Conservation (phyloP, 2,113 vertebrate genomes). For the Tachuris rubrigastra region DNA sequence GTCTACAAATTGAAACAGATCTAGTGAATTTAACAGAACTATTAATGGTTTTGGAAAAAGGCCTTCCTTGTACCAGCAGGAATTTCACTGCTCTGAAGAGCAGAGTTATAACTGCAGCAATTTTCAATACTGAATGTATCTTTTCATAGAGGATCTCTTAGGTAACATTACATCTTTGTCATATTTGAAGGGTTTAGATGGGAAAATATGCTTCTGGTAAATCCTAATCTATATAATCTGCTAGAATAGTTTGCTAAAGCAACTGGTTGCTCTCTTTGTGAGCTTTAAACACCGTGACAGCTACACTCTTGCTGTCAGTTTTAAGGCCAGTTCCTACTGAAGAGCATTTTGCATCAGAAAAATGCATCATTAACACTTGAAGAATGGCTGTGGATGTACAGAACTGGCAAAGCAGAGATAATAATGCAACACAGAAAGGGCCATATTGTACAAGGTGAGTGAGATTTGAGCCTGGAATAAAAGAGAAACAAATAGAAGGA, state of each 20-base stretch:
- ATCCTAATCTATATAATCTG: neutral
- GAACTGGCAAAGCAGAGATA: neutral
- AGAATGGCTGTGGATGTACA: neutral
- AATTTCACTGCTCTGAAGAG: neutral
- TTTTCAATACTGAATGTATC: neutral
- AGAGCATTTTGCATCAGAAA: neutral
- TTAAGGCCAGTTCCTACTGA: neutral
- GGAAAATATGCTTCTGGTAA: neutral
- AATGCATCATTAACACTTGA: neutral
- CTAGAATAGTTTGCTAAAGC: neutral
- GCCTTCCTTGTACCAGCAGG: neutral
- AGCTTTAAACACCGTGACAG: neutral
- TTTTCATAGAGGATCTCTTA: neutral
- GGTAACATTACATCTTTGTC: neutral
- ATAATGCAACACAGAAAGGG: neutral
- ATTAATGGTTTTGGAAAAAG: neutral
- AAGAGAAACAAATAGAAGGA: neutral
- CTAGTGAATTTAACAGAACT: neutral
- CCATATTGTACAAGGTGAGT: neutral
- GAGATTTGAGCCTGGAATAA: neutral
- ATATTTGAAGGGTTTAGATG: neutral
- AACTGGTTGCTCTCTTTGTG: fast-evolving
- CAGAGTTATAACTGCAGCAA: neutral
- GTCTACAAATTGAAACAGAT: neutral
- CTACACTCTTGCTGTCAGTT: neutral